A percentile compares a stretch with the other conserved stretches of the same genome.
Conservation (phyloP, 2,888 invertebrate genomes). For the Noctua fimbriata region DNA sequence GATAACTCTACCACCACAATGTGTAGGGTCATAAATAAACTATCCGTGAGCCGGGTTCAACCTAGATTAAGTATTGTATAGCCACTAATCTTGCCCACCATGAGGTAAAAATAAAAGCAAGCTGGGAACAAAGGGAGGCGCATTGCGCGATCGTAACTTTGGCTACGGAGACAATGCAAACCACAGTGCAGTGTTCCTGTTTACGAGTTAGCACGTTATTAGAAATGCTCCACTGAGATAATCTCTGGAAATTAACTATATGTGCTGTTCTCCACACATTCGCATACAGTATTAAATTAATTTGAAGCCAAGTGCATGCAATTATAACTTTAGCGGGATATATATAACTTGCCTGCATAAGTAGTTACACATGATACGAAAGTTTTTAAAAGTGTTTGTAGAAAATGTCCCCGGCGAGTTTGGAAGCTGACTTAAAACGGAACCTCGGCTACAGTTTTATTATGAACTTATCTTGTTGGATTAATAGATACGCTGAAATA, state of each 20-base stretch:
- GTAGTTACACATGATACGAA: constrained; percentile 31
- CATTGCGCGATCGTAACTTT: constrained; percentile 69
- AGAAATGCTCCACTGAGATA: constrained; percentile 58
- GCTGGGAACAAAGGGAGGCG: constrained; percentile 60
- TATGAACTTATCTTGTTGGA: constrained; percentile 8
- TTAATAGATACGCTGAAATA: constrained; percentile 8
- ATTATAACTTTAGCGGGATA: constrained; percentile 50
- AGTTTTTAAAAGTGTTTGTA: constrained; percentile 28
- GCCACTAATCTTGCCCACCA: constrained; percentile 50
- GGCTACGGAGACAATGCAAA: constrained; percentile 58
- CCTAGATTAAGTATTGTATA: constrained; percentile 48
- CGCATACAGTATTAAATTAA: constrained; percentile 42
- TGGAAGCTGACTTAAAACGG: constrained; percentile 12
- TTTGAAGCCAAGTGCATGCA: constrained; percentile 40
- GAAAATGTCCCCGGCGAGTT: constrained; percentile 24
- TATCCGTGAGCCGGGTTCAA: constrained; percentile 43
- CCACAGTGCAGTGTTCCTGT: constrained; percentile 62
- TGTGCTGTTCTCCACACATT: constrained; percentile 22
- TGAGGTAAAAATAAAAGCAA: constrained; percentile 53
- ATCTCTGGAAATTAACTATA: constrained; percentile 52
- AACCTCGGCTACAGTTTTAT: constrained; percentile 13
- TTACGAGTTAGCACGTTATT: constrained; percentile 63
- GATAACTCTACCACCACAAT: constrained; percentile 27
- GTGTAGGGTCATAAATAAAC: constrained; percentile 57
- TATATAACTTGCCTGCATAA: constrained; percentile 17